Evolutionary conservation across 2,797 vertebrate genomes (phyloP).

Genomic region (Pseudotriccus pelzelni): DNA sequence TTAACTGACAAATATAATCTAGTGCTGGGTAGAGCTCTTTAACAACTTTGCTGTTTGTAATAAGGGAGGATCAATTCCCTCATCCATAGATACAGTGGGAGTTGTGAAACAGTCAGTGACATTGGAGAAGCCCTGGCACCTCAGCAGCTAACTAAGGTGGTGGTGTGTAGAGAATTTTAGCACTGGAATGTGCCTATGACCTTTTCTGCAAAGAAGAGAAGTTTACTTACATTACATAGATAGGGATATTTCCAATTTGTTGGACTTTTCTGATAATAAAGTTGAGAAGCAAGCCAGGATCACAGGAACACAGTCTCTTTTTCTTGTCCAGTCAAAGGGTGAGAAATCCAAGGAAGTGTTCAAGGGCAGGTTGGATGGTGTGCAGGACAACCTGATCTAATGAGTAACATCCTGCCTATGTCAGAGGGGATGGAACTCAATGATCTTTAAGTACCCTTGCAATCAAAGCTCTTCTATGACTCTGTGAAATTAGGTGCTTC

Average conservation of each 20-base stretch:
- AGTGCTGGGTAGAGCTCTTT: background rate
- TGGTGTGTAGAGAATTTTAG: background rate
- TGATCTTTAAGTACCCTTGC: background rate
- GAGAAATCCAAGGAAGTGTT: background rate
- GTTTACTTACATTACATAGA: background rate
- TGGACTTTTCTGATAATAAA: background rate
- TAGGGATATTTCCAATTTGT: background rate
- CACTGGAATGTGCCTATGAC: background rate
- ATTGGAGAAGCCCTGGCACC: background rate
- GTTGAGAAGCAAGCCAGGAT: background rate
- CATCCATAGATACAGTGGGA: background rate
- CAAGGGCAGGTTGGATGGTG: background rate
- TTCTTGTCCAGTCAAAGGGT: background rate
- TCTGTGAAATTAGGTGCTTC: background rate
- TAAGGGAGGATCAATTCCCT: background rate
- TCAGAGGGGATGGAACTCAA: background rate
- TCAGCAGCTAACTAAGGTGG: background rate
- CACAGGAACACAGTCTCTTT: fast-evolving
- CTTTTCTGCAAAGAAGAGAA: background rate
- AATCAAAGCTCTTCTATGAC: background rate
- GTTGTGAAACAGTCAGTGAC: background rate
- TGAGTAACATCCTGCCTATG: background rate
- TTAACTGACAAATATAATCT: background rate
- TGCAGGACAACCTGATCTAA: background rate
- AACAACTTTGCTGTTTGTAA: background rate